Base-by-base conservation (phyloP, 2,797 vertebrate genomes). In the Tiaroga cobitis region DNA sequence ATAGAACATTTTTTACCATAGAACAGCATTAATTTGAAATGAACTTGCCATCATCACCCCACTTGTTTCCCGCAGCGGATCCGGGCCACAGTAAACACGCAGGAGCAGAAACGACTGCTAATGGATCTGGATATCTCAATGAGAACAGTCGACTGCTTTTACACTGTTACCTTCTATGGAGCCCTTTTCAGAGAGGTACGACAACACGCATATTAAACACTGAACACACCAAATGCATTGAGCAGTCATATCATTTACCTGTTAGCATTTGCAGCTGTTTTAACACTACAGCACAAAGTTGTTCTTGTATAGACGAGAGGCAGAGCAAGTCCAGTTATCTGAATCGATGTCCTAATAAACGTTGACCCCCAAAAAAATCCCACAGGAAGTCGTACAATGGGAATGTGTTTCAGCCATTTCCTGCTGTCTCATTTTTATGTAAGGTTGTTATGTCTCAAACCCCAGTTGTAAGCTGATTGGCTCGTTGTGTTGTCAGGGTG, bases 91-190 rank as follows among this genome's bases (percentile, higher is more conserved):
- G 98, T 99, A 86, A 99, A 99, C 92, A 98, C 96, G 83, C 98
- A 98, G 93, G 98, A 99, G 92, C 97, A 99, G 95, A 99, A 98
- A 93, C 94, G 98, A 89, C 92, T 99, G 34, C 86, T 99, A 88
- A 99, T 98, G 98, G 98, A 99, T 78, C 92, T 99, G 92, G 98
- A 99, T 83, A 96, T 99, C 93, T 99, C 97, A 83, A 99, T 99
- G 98, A 96, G 97, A 93, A 99, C 98, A 0, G 98, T 99, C 85
- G 98, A 99, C 93, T 99, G 98, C 87, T 97, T 94, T 75, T 99
- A 97, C 91, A 99, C 98, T 0, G 97, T 99, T 90, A 99, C 97
- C 39, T 99, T 99, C 84, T 99, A 99, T 0, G 97, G 98, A 2
- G 98, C 97, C 0, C 94, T 99, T 2, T 99, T 99, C 92, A 95